A percentile compares a stretch with the other conserved stretches of the same genome.
phyloP scores from a whole-genome alignment of 2,797 vertebrate species.

The Enteromius unitaeniatus region DNA sequence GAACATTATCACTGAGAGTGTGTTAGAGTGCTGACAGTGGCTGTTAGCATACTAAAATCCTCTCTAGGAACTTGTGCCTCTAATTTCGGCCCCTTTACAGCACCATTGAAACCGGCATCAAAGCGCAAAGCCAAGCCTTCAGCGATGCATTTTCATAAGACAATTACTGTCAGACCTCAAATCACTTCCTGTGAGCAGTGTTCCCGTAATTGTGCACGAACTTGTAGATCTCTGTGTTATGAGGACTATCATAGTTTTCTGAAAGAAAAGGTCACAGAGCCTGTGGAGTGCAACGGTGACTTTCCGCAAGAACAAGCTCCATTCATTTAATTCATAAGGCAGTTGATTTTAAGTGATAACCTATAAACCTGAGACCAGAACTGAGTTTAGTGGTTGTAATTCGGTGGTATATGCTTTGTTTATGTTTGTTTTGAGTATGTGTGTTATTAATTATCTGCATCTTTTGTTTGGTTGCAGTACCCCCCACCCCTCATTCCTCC shows the following conservation, averaged over 20 bases:
- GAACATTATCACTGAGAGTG: background rate
- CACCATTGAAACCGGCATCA: background rate
- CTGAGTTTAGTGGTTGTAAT: background rate
- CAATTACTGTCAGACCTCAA: slow-evolving; percentile 18
- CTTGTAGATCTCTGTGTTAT: background rate
- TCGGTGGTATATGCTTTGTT: background rate
- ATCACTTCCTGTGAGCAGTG: background rate
- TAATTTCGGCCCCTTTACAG: slow-evolving; percentile 14
- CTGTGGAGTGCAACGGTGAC: background rate
- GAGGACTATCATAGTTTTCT: background rate
- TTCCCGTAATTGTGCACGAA: background rate
- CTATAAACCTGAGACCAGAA: background rate
- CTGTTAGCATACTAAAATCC: slow-evolving; percentile 2
- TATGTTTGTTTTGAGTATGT: too few relatives aligned
- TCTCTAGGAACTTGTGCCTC: slow-evolving; percentile 5
- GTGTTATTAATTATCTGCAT: background rate
- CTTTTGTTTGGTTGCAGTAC: slow-evolving; percentile 77
- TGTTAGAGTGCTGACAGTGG: slow-evolving; percentile 8
- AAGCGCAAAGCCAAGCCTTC: background rate
- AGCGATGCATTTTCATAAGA: slow-evolving; percentile 1
- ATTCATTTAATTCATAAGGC: background rate
- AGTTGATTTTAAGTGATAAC: background rate
- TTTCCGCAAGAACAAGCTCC: background rate
- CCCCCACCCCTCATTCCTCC: slow-evolving; percentile 93
- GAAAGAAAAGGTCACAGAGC: background rate